Base-by-base conservation (phyloP, 2,888 invertebrate species). In the Dryocosmus kuriphilus region DNA sequence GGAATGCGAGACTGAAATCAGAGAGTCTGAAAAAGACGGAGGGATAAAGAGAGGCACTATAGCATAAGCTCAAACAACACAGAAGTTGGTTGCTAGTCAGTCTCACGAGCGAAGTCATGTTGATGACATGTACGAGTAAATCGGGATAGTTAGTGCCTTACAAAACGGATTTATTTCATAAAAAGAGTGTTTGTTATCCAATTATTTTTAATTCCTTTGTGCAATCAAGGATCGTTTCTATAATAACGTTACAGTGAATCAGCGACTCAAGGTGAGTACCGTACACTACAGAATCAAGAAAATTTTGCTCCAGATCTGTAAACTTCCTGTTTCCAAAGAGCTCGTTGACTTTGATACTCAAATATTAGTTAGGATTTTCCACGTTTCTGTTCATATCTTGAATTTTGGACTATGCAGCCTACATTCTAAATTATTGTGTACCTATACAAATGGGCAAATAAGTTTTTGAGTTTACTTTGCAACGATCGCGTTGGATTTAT, bases 1-100 rank as follows among this genome's bases (percentile, higher is more conserved):
- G 27, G 46, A 67, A 19, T 46, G 46, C 8, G 16, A 41, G 19
- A 46, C 19, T 67, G 46, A 67, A 67, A 19, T 27, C 9, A 27
- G 22, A 67, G 24, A 27, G 46, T 24, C 27, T 9, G 27, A 27
- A 30, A 67, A 67, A 67, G 67, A 67, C 19, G 19, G 19, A 38
- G 24, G 41, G 46, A 67, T 46, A 67, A 67, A 67, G 67, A 67
- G 67, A 63, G n/a, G 5, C 41, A 16, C 41, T 41, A 38, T 38
- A 14, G 38, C 38, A 67, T 67, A 19, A n/a, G n/a, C n/a, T n/a
- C n/a, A n/a, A n/a, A n/a, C n/a, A n/a, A n/a, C n/a, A n/a, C n/a
- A n/a, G n/a, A n/a, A n/a, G n/a, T n/a, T n/a, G n/a, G n/a, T n/a
- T 35, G 32, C 27, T 38, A 67, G 67, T 67, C 67, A 67, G 67